These are phyloP conservation scores for Palythoa grandis DNA, from an alignment of 92 coral and sea anemone species.

Conservation along the genomic window DNA sequence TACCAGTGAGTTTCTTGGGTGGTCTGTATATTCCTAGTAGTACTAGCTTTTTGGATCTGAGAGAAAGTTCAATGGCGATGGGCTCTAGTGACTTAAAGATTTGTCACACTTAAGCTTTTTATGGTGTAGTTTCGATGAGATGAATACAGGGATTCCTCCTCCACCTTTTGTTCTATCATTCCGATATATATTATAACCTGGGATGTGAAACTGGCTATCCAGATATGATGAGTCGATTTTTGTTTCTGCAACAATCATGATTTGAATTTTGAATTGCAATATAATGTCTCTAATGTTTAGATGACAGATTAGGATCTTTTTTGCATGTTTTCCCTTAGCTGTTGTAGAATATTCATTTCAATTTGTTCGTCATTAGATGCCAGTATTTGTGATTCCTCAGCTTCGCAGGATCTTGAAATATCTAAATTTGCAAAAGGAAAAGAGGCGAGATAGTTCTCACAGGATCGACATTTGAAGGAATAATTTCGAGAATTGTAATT, in stretches of 20 bases:
- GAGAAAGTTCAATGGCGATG: conserved; percentile 27
- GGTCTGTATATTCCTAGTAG: conserved; percentile 26
- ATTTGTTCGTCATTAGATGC: neutral
- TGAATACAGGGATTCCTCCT: conserved; percentile 20
- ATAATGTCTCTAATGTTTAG: too few species aligned
- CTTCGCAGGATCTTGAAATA: neutral
- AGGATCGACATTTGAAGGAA: conserved; percentile 8
- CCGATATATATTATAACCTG: neutral
- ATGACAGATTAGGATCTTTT: too few species aligned
- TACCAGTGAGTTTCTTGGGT: conserved; percentile 34
- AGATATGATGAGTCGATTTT: conserved; percentile 49
- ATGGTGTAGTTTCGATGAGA: neutral
- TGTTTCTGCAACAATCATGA: too few species aligned
- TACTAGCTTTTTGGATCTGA: conserved; percentile 21
- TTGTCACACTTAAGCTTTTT: neutral
- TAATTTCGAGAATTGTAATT: neutral
- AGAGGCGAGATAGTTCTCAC: conserved; percentile 17
- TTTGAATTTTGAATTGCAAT: too few species aligned
- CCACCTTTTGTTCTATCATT: conserved; percentile 37
- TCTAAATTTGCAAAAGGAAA: conserved; percentile 3
- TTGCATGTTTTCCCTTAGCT: too few species aligned
- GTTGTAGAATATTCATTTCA: neutral
- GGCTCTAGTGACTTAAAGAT: conserved; percentile 22
- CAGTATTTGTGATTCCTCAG: conserved; percentile 3
- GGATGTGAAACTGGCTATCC: conserved; percentile 11